Evolutionary conservation across 2,888 invertebrate species (phyloP).

Genomic region (Epinotia nisella): DNA sequence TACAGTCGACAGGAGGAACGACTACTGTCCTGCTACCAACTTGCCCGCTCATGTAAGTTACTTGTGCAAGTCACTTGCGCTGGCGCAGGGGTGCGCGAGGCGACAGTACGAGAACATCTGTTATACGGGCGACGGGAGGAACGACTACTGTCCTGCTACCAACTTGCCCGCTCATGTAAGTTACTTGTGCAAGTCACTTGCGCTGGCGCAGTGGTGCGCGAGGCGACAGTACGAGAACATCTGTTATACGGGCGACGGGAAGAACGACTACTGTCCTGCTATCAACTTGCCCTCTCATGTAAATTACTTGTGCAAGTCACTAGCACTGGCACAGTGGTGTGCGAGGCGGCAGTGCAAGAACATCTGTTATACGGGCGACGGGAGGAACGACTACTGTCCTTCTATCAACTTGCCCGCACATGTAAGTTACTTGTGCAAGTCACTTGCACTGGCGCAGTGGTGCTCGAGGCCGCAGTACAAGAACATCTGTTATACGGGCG

Average conservation of each 20-base stretch:
- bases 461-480: neutral
- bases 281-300: neutral
- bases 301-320: constrained; percentile 74
- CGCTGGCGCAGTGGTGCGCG: neutral
- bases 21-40: constrained; percentile 70
- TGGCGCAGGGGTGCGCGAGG: constrained; percentile 63
- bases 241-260: neutral
- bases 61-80: constrained; percentile 51
- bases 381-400: constrained; percentile 75
- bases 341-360: constrained; percentile 50
- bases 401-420: neutral
- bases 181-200: neutral
- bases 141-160: constrained; percentile 72
- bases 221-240: no score
- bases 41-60: constrained; percentile 65
- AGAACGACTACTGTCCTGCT: neutral
- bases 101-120: constrained; percentile 56
- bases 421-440: no score
- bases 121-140: constrained; percentile 74
- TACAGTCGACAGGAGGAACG: constrained; percentile 74
- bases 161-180: constrained; percentile 53
- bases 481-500: neutral
- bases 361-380: constrained; percentile 71
- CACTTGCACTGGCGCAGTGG: constrained; percentile 3
- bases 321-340: constrained; percentile 70